These are phyloP conservation scores for Dolichopus griseipennis DNA, from an alignment of 2,888 invertebrate species.

Conservation along the genomic window DNA sequence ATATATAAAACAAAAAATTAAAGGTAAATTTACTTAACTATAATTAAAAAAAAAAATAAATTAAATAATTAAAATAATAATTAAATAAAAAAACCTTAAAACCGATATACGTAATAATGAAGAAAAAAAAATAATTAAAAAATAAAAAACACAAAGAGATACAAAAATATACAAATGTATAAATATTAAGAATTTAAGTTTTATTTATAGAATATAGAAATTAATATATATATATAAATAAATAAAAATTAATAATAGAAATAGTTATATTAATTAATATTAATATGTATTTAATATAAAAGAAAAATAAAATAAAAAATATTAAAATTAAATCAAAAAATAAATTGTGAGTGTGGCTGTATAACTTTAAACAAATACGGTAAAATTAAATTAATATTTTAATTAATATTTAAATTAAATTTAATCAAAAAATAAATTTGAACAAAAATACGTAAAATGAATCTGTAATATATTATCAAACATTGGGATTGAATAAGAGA, in stretches of 20 bases:
- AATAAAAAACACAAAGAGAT: constrained; percentile 11
- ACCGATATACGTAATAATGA: constrained; percentile 10
- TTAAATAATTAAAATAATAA: neutral
- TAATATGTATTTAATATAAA: constrained; percentile 2
- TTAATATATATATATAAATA: neutral
- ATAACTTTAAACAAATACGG: constrained; percentile 4
- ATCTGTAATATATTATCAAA: neutral
- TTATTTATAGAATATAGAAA: constrained; percentile 13
- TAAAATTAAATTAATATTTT: neutral
- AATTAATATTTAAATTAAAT: neutral
- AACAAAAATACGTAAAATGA: neutral
- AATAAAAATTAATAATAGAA: constrained; percentile 2
- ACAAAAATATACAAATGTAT: constrained; percentile 7
- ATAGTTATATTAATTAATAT: neutral
- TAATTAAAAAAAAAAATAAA: neutral
- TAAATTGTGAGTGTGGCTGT: constrained; percentile 9
- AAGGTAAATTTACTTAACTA: neutral
- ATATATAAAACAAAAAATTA: neutral
- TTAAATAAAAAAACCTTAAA: neutral
- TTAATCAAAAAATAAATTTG: neutral
- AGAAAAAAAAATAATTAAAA: neutral
- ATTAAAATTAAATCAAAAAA: neutral
- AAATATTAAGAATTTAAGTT: constrained; percentile 9
- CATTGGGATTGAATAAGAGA: neutral
- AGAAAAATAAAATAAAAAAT: constrained; percentile 4